These are phyloP conservation scores for Diabrotica virgifera DNA, from an alignment of 1,140 invertebrate genomes.

Conservation along the genomic window DNA sequence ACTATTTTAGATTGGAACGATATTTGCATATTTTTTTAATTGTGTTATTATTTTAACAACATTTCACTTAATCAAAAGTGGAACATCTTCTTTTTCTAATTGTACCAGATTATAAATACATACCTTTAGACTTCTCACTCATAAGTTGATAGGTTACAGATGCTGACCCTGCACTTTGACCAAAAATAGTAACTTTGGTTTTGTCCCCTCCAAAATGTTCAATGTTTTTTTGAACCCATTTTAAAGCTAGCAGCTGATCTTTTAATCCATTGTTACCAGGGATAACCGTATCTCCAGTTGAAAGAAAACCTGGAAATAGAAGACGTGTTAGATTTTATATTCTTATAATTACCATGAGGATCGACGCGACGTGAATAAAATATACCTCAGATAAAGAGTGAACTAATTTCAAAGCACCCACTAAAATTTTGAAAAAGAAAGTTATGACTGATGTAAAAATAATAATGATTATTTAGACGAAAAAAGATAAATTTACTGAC, in stretches of 20 bases:
- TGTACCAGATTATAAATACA: not conserved
- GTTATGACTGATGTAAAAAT: too few relatives aligned
- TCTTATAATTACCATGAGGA: too few relatives aligned
- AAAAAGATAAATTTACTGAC: too few relatives aligned
- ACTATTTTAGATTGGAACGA: not conserved
- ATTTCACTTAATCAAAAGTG: not conserved
- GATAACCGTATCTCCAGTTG: conserved; percentile 23
- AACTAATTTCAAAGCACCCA: too few relatives aligned
- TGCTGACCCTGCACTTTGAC: conserved; percentile 58
- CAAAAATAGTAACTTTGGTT: conserved; percentile 68
- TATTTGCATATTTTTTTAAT: not conserved
- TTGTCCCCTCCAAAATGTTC: conserved; percentile 68
- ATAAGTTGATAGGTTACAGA: conserved; percentile 51
- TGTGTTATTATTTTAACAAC: not conserved
- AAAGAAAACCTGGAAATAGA: conserved; percentile 19
- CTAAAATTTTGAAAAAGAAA: too few relatives aligned
- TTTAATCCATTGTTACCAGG: conserved; percentile 35
- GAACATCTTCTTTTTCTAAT: not conserved
- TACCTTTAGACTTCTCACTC: conserved; percentile 17
- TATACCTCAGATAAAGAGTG: not conserved
- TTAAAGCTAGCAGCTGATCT: conserved; percentile 31
- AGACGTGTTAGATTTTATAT: not conserved
- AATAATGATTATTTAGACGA: too few relatives aligned
- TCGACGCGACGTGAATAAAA: too few relatives aligned
- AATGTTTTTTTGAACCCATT: conserved; percentile 51